Base-by-base conservation (phyloP, 2,888 invertebrate species). In the Endomychus coccineus region DNA sequence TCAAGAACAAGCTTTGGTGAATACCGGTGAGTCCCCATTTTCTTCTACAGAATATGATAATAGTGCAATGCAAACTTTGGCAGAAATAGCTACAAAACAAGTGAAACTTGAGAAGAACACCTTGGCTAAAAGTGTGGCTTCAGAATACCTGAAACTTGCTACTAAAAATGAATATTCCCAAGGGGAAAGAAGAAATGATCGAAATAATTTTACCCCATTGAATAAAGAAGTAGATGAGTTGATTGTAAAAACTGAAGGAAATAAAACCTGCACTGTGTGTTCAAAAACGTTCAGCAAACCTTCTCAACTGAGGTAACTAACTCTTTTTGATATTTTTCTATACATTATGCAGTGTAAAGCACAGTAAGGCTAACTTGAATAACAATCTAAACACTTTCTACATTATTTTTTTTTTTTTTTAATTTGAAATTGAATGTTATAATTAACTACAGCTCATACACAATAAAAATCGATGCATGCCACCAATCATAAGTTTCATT, bases 281-380 rank as follows among this genome's bases (percentile, higher is more conserved):
- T 81, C 84, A 50, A 92, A 94, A 67, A 83, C 83, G 34, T 96
- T 96, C 68, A 85, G 82, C 43, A 90, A 94, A 64, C 84, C 88
- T 42, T 88, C 88, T 43, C 92, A 94, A 59, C 71, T 95, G 44
- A 76, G 83, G 66, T 66, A 51, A 49, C 14, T 21, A n/a, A n/a
- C n/a, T n/a, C n/a, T n/a, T n/a, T n/a, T n/a, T 21, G 1, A 10
- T 10, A 22, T 14, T 34, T 27, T 27, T 31, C 12, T 13, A 4
- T 32, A 11, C 10, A 10, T 31, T 34, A n/a, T n/a, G n/a, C 4
- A 22, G 12, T 16, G 12, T 6, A 10, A 32, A 32, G 14, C n/a
- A n/a, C n/a, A n/a, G n/a, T n/a, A n/a, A n/a, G n/a, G n/a, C 2
- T n/a, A 30, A 30, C 10, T 9, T 30, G 25, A 36, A 34, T 16